A percentile compares a stretch with the other conserved stretches of the same genome.
phyloP scores from a whole-genome alignment of 2,113 vertebrate genomes.

The Petaurus breviceps region DNA sequence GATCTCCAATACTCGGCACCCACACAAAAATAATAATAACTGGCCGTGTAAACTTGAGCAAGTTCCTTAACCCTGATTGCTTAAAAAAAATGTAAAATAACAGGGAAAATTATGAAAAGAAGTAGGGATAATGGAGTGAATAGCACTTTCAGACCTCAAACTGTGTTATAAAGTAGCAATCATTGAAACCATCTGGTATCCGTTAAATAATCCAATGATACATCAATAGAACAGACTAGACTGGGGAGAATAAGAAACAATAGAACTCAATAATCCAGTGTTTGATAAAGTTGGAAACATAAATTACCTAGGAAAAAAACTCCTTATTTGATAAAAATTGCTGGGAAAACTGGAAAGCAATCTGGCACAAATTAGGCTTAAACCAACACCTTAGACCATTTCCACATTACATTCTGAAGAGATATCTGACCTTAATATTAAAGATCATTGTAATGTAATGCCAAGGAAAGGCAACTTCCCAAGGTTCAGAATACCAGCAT shows the following conservation, averaged over 20 bases:
- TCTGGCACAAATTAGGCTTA: not conserved
- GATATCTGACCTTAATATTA: not conserved
- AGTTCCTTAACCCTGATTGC: too few relatives aligned
- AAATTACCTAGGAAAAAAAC: not conserved
- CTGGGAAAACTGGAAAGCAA: not conserved
- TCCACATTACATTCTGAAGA: not conserved
- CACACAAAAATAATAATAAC: too few relatives aligned
- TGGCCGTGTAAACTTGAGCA: too few relatives aligned
- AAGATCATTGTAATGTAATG: too few relatives aligned
- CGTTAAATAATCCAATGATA: not conserved
- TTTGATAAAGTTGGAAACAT: not conserved
- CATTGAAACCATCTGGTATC: not conserved
- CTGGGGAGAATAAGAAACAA: not conserved
- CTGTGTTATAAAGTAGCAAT: not conserved
- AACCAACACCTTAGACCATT: not conserved
- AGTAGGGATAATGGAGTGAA: not conserved
- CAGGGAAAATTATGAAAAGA: not conserved
- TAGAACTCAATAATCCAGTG: not conserved
- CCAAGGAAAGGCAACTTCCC: too few relatives aligned
- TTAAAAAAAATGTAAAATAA: not conserved
- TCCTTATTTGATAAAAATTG: not conserved
- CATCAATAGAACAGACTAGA: not conserved
- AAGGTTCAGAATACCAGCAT: too few relatives aligned
- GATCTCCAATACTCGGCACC: too few relatives aligned
- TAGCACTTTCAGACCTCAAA: not conserved